A percentile compares a stretch with the other conserved stretches of the same genome.
Conservation (phyloP, 2,797 vertebrate genomes). For the Gymnodraco acuticeps region DNA sequence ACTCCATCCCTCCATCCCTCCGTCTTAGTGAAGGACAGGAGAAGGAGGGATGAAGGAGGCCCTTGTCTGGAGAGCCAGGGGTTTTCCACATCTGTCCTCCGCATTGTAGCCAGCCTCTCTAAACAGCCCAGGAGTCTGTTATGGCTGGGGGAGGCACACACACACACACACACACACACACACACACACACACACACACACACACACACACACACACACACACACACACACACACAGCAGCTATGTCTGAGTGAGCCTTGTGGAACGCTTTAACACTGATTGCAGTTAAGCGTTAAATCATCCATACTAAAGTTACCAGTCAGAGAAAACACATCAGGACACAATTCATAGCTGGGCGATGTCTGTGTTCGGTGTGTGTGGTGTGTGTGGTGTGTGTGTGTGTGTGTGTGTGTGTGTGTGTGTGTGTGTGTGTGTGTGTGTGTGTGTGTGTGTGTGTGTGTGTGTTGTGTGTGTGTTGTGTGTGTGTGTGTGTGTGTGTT, state of each 20-base stretch:
- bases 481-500: slow-evolving; percentile 60
- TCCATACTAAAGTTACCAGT: slow-evolving; percentile 84
- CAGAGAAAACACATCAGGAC: slow-evolving; percentile 81
- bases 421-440: slow-evolving; percentile 21
- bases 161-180: slow-evolving; percentile 42
- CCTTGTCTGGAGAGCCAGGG: slow-evolving; percentile 86
- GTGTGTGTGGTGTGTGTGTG: slow-evolving; percentile 23
- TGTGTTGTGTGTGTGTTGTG: slow-evolving; percentile 12
- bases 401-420: slow-evolving; percentile 65
- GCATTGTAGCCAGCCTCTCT: slow-evolving; percentile 86
- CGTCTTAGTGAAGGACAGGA: slow-evolving; percentile 76
- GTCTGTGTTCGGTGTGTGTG: slow-evolving; percentile 54
- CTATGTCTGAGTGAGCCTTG: slow-evolving; percentile 80
- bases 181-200: slow-evolving; percentile 19
- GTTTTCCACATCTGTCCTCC: slow-evolving; percentile 89
- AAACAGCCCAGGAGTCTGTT: slow-evolving; percentile 86
- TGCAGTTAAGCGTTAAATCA: slow-evolving; percentile 88
- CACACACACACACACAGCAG: slow-evolving; percentile 59
- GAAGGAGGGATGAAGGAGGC: slow-evolving; percentile 84
- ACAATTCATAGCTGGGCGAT: slow-evolving; percentile 69
- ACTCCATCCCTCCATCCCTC: slow-evolving; percentile 82
- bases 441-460: slow-evolving; percentile 40
- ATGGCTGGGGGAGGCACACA: slow-evolving; percentile 77
- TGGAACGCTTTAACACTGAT: slow-evolving; percentile 86
- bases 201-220: slow-evolving; percentile 41